Base-by-base conservation (phyloP, 1,140 invertebrate species). In the Drosophila setifemur region DNA sequence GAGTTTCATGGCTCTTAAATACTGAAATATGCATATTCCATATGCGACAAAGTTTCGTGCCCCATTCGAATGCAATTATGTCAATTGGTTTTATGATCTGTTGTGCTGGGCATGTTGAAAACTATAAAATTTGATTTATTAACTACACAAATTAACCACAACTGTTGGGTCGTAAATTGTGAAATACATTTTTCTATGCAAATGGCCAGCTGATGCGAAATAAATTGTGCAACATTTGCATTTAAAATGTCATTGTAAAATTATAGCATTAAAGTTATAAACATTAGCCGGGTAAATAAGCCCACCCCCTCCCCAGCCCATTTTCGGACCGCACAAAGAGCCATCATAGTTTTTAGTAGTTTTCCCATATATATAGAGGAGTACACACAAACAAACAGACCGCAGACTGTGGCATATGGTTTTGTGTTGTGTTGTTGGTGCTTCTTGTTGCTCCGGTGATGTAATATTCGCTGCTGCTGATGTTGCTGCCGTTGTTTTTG, bases 321-420 rank as follows among this genome's bases (percentile, higher is more conserved):
- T 8, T 25, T 8, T 23, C 12, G 42, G 23, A n/a, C 42, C 40
- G 60, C 58, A 64, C 57, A 64, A 64, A 64, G 31, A 64, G 57
- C 61, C 58, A 64, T 64, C 61, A 64, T 40, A 49, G 47, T 74
- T 74, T 74, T 60, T 68, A 71, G 39, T 43, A 49, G 26, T 49
- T 49, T 58, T 29, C 16, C 21, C n/a, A 11, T 29, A 18, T 16
- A 52, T 25, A 47, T 29, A 12, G 25, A 6, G n/a, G 35, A 25
- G 37, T 37, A 60, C 31, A 25, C 25, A 53, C 70, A 57, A 61
- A 64, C 31, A 69, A 78, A 71, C 79, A 48, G 48, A 21, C 78
- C 78, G 39, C 78, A 83, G 42, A 73, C 54, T 85, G 81, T 58
- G 74, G 79, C 81, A 85, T 86, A 86, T 86, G 73, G 33, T 68